Base-by-base conservation (phyloP, 2,888 invertebrate genomes). In the Tenthredo notha region DNA sequence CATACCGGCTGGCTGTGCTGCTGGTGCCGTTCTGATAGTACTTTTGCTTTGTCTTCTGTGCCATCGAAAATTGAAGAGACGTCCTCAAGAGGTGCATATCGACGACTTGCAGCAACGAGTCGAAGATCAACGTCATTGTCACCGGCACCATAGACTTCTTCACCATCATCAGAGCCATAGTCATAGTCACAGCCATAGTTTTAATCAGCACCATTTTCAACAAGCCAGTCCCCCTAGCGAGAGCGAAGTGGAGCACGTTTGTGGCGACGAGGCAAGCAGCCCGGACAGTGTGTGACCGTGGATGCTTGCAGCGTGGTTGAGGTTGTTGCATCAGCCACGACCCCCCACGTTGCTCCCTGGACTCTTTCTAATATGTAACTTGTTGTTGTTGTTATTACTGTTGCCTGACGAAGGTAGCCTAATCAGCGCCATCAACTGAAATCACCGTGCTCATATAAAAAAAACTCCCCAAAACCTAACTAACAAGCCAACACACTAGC, bases 41-140 rank as follows among this genome's bases (percentile, higher is more conserved):
- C 89, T 95, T 84, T 90, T 93, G 18, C 86, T 94, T 85, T 95
- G 95, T 92, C 93, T 96, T 86, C 93, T 95, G 91, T 96, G 95
- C 90, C 95, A 96, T 90, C 94, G 95, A 85, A 93, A 92, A 86
- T 89, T 93, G 84, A 92, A 91, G 86, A 89, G 90, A 82, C 92
- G 91, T 43, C 89, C 88, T 7, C 90, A 89, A 43, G 90, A 91
- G 87, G 88, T 91, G 0, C 90, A 90, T 85, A 90, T 91, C 74
- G 89, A 92, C 86, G 91, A 90, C n/a, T 85, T 92, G 74, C 90
- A 90, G 85, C 90, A 91, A 84, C 43, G 83, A 29, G 83, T 83
- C 29, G 83, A 83, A 43, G 83, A 83, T 43, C 83, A 83, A 50
- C 83, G 50, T 83, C 87, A 87, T 72, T 88, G 88, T 85, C 87